phyloP scores from a whole-genome alignment of 64 coral and sea anemone species.

The Dendronephthya gigantea region DNA sequence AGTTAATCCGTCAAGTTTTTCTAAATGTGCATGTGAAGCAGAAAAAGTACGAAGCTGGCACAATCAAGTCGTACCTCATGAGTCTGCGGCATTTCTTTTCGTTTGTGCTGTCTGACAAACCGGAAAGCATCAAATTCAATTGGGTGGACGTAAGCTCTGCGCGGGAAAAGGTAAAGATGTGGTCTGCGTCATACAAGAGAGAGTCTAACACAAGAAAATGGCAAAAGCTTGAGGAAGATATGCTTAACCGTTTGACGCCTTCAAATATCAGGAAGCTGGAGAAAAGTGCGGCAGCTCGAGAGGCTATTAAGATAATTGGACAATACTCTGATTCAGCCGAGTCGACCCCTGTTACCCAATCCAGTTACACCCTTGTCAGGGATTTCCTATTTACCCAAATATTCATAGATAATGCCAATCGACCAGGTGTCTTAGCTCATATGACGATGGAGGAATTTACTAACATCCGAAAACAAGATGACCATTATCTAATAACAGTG shows the following conservation, averaged over 20 bases:
- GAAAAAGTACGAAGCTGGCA: conserved; percentile 25
- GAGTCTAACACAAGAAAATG: conserved; percentile 42
- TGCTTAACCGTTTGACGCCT: conserved; percentile 6
- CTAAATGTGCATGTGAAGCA: conserved; percentile 2
- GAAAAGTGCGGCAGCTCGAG: conserved; percentile 29
- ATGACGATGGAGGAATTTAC: conserved; percentile 27
- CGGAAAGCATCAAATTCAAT: no score
- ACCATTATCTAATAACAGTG: conserved; percentile 28
- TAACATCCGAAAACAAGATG: conserved; percentile 15
- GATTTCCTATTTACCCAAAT: conserved; percentile 41
- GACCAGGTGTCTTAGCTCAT: conserved; percentile 34
- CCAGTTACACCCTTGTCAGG: not conserved
- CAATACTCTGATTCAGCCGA: not conserved
- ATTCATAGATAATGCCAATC: conserved; percentile 37
- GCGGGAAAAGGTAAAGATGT: not conserved
- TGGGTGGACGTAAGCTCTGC: no score
- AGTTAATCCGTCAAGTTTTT: conserved; percentile 22
- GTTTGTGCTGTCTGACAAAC: not conserved
- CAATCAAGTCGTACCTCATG: no score
- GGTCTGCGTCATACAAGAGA: conserved; percentile 46
- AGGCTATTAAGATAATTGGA: conserved; percentile 37
- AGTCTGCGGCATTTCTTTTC: no score
- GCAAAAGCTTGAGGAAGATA: conserved; percentile 47
- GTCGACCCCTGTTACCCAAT: not conserved
- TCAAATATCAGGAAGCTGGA: conserved; percentile 41